Base-by-base conservation (phyloP, 2,797 vertebrate species). In the Tenualosa thibaudeaui region DNA sequence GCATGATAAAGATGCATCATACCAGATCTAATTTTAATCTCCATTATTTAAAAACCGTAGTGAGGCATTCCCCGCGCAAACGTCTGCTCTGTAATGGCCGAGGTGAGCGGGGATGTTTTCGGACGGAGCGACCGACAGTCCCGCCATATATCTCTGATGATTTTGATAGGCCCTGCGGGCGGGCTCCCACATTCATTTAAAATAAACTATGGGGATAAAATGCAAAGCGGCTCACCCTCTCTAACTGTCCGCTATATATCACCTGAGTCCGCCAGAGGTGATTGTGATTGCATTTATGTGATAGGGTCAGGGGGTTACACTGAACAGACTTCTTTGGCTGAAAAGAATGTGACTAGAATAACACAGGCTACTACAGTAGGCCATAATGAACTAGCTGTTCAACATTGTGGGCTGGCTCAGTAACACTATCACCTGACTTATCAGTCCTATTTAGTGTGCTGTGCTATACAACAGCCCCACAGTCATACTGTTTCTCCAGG, bases 21-120 rank as follows among this genome's bases (percentile, higher is more conserved):
- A 86, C 86, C 87, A 86, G 83, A 87, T 89, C 88, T 89, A 83
- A 87, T 85, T 87, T 86, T 86, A 87, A 89, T 88, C 86, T 88
- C 62, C 86, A 86, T 89, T 88, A 89, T 88, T 84, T 78, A 83
- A 86, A 87, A 87, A 88, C 78, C 58, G 71, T 0, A 1, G 37
- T 85, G 65, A 88, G 81, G 83, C 83, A 75, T 88, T 81, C 86
- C 82, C 84, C 37, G 49, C 56, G 37, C 68, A 43, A 83, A 75
- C 65, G 85, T 88, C 86, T 88, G 84, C 65, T 85, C 75, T 22
- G 58, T 87, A 88, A 90, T 88, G 87, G 87, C 88, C 82, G 82
- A 13, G 62, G 40, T 86, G 83, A 83, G 65, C 81, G 75, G 84
- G 85, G 86, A 87, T 84, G 84, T 83, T 87, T 82, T 75, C 84